Conservation (phyloP, 2,888 invertebrate species). For the Lacanobia oleracea region DNA sequence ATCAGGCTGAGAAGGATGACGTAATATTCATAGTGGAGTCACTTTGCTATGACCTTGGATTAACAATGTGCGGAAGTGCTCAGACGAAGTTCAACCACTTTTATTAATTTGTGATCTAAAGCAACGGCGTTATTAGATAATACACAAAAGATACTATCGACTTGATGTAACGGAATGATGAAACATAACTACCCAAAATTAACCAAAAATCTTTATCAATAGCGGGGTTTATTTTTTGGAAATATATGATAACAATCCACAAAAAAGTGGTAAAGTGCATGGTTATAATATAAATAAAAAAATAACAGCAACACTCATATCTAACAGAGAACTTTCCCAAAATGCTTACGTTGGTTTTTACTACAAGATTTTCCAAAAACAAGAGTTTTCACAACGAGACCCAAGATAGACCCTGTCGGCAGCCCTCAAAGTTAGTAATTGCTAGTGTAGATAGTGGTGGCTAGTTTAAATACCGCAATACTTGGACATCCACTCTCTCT, state of each 20-base stretch:
- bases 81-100: slow-evolving; percentile 36
- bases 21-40: slow-evolving; percentile 52
- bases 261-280: not conserved
- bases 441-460: slow-evolving; percentile 52
- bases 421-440: slow-evolving; percentile 57
- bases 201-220: too few species aligned
- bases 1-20: slow-evolving; percentile 48
- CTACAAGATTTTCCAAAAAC: not conserved
- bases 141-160: not conserved
- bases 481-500: slow-evolving; percentile 63
- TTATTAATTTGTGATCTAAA: slow-evolving; percentile 34
- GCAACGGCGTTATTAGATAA: slow-evolving; percentile 8
- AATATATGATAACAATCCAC: too few species aligned
- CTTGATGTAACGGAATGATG: not conserved
- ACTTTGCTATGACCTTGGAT: slow-evolving; percentile 59
- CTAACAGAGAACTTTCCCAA: not conserved
- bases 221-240: too few species aligned
- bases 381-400: slow-evolving; percentile 4
- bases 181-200: not conserved
- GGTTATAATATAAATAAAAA: not conserved
- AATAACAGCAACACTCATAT: not conserved
- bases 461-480: slow-evolving; percentile 56
- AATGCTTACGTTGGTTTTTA: not conserved
- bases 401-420: slow-evolving; percentile 45
- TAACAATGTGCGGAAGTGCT: slow-evolving; percentile 60